A percentile compares a stretch with the other conserved stretches of the same genome.
Conservation (phyloP, 1,140 invertebrate species). For the Temnothorax curvispinosus region DNA sequence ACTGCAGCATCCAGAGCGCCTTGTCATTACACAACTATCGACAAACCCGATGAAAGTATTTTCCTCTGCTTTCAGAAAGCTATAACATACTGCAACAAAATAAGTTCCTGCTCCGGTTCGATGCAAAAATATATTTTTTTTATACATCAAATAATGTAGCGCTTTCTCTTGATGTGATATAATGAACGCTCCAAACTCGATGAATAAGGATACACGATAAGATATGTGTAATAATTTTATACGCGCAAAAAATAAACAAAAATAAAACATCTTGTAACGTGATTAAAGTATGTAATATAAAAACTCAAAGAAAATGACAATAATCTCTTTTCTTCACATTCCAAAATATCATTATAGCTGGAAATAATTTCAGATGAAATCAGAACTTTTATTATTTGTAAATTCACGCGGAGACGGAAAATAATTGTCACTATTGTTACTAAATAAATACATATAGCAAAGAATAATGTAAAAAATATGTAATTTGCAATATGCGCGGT, state of each 20-base stretch:
- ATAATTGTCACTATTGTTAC: not conserved
- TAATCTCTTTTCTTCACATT: constrained; percentile 27
- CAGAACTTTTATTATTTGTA: constrained; percentile 46
- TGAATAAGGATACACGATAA: not conserved
- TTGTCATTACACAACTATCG: constrained; percentile 56
- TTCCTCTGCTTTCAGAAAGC: constrained; percentile 42
- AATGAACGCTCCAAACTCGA: not conserved
- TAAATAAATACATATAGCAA: not conserved
- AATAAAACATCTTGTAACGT: not conserved
- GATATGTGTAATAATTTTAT: constrained; percentile 10
- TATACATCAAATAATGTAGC: constrained; percentile 14
- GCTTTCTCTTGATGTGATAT: constrained; percentile 11
- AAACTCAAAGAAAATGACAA: constrained; percentile 13
- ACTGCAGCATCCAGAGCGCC: constrained; percentile 57
- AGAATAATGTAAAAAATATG: not conserved
- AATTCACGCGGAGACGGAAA: not conserved
- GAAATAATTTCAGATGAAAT: constrained; percentile 57
- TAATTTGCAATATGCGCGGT: not conserved
- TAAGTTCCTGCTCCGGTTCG: constrained; percentile 9
- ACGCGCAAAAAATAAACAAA: not conserved
- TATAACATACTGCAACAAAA: constrained; percentile 15
- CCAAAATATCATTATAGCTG: constrained; percentile 54
- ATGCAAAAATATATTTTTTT: constrained; percentile 37
- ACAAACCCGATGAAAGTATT: constrained; percentile 47
- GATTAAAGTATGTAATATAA: constrained; percentile 9